phyloP scores from a whole-genome alignment of 2,113 vertebrate species.

The Istiophorus platypterus region DNA sequence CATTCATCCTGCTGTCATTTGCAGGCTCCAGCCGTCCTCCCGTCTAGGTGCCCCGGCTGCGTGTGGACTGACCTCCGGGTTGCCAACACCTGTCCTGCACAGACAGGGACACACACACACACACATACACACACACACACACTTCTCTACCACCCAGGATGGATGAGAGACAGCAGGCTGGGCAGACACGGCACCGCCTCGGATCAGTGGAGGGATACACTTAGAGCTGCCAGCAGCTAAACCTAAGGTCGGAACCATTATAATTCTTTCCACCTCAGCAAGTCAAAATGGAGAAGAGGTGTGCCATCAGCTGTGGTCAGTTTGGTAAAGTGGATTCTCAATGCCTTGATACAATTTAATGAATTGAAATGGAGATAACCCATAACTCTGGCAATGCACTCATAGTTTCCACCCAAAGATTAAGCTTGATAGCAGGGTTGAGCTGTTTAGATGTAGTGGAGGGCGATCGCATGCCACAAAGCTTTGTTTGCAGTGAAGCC shows the following conservation, averaged over 20 bases:
- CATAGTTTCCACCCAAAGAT: slow-evolving; percentile 69
- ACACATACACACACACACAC: slow-evolving; percentile 12
- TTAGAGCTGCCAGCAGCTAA: slow-evolving; percentile 67
- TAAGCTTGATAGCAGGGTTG: slow-evolving; percentile 33
- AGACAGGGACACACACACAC: slow-evolving; percentile 22
- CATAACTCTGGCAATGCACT: slow-evolving; percentile 58
- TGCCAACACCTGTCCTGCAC: slow-evolving; percentile 71
- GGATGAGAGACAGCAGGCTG: slow-evolving; percentile 68
- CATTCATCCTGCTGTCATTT: slow-evolving; percentile 76
- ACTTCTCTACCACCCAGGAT: slow-evolving; percentile 58
- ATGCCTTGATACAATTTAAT: slow-evolving; percentile 53
- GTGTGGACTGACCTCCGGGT: slow-evolving; percentile 59
- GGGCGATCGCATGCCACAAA: slow-evolving; percentile 46
- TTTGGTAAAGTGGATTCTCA: slow-evolving; percentile 52
- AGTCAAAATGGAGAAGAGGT: slow-evolving; percentile 67
- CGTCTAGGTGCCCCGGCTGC: slow-evolving; percentile 66
- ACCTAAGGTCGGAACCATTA: slow-evolving; percentile 63
- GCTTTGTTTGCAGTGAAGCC: slow-evolving; percentile 70
- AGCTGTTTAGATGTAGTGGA: slow-evolving; percentile 55
- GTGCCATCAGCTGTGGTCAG: slow-evolving; percentile 63
- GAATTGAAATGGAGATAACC: slow-evolving; percentile 71
- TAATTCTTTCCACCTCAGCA: slow-evolving; percentile 71
- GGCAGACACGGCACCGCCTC: slow-evolving; percentile 53
- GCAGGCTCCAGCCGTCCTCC: slow-evolving; percentile 47
- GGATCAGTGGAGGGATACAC: slow-evolving; percentile 73